Evolutionary conservation across 2,888 invertebrate species (phyloP).

Genomic region (Limnephilus lunatus): DNA sequence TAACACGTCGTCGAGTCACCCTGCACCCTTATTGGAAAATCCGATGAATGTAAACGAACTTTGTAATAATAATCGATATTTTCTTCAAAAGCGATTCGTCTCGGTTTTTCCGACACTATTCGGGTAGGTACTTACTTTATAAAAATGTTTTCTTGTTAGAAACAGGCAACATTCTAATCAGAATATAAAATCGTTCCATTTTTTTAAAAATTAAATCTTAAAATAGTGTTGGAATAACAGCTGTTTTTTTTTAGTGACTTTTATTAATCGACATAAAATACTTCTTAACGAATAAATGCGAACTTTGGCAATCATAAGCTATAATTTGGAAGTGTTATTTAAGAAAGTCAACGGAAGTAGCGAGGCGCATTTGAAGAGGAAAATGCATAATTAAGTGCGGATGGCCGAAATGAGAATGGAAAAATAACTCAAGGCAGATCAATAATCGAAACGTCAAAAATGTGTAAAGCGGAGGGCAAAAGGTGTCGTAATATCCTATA

Average conservation of each 20-base stretch:
- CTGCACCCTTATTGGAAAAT: conserved; percentile 27
- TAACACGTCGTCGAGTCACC: conserved; percentile 7
- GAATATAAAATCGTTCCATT: neutral
- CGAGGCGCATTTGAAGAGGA: neutral
- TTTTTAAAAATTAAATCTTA: neutral
- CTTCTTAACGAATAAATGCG: neutral
- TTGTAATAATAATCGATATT: conserved; percentile 7
- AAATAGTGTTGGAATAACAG: too few species aligned
- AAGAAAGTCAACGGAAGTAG: neutral
- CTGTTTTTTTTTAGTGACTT: too few species aligned
- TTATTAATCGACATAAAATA: neutral
- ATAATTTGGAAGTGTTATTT: neutral
- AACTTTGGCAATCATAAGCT: neutral
- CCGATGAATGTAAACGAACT: conserved; percentile 18
- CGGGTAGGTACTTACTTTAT: neutral
- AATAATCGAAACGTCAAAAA: conserved; percentile 49
- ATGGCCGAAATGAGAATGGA: conserved; percentile 10
- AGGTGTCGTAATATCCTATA: conserved; percentile 31
- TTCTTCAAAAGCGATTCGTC: neutral
- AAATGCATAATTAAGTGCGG: neutral
- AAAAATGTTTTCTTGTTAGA: neutral
- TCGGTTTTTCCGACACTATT: neutral
- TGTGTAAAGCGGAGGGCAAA: conserved; percentile 29
- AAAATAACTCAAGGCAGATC: conserved; percentile 39
- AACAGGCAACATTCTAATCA: neutral